phyloP scores from a whole-genome alignment of 1,140 invertebrate genomes.

The Eriosoma lanigerum region DNA sequence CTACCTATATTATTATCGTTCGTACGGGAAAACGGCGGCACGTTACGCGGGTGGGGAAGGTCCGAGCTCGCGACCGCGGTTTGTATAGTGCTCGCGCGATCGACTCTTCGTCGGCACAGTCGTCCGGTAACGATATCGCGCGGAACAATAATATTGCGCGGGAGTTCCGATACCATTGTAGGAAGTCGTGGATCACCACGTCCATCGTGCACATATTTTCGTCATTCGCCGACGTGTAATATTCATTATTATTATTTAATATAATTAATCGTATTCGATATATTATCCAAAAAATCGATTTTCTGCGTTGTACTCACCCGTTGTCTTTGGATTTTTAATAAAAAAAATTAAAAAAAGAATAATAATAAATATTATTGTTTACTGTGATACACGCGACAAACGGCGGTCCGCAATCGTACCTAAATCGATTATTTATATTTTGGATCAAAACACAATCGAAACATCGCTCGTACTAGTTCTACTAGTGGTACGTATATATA shows the following conservation, averaged over 20 bases:
- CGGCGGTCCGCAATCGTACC: neutral
- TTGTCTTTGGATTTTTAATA: no score
- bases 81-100: neutral
- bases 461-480: neutral
- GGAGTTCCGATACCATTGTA: neutral
- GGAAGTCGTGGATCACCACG: no score
- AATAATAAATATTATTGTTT: no score
- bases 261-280: no score
- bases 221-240: no score
- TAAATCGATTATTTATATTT: neutral
- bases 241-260: no score
- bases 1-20: neutral
- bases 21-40: neutral
- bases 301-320: no score
- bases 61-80: neutral
- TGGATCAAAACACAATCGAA: neutral
- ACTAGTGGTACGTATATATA: neutral
- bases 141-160: conserved; percentile 25
- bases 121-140: conserved; percentile 38
- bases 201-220: neutral
- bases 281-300: no score
- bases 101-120: neutral
- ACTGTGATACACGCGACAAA: neutral
- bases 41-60: conserved; percentile 14
- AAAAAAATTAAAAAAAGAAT: no score